Evolutionary conservation across 2,888 invertebrate species (phyloP), one percentile per base, ranked within the genome.

Genomic region (Limenitis camilla): DNA sequence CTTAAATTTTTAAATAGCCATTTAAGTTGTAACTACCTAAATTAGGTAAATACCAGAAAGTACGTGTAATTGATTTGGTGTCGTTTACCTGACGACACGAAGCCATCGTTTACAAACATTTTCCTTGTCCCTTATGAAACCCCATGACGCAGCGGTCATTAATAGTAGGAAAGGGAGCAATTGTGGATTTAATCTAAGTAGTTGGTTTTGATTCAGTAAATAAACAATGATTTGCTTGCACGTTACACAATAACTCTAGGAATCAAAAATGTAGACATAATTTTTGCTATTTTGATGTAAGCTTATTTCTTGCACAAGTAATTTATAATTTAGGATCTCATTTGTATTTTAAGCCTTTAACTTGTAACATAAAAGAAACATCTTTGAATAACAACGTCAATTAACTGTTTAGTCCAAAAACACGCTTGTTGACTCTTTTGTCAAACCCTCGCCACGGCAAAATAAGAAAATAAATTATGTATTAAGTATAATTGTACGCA

Each of bases 121-220:
- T 51, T 30, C 32, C 33, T 35, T n/a, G 28, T 38, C 49, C 28
- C 53, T 52, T 68, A 62, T 64, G n/a, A 73, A 74, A 73, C 69
- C 75, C 74, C 76, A 69, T 73, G 76, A 75, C 78, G 67, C 71
- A 66, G 68, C 64, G 71, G 65, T 72, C 70, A 66, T 77, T 75
- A 74, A 77, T 69, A 59, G 41, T 65, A 53, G 49, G 49, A 59
- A 61, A 57, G 40, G 43, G 41, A 46, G 11, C 10, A 40, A 30
- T 43, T 11, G n/a, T 36, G 5, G 11, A 11, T 30, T 38, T 38
- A 38, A 45, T 29, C 30, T 45, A 9, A 8, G 19, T 5, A 6
- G 10, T 9, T 45, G 29, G 11, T 9, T 10, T 38, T 36, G 36
- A 45, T 30, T 38, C 2, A 9, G 19, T 42, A 19, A 31, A 30